These are phyloP conservation scores for Calliphora vicina DNA, from an alignment of 1,140 invertebrate genomes.

Conservation along the genomic window DNA sequence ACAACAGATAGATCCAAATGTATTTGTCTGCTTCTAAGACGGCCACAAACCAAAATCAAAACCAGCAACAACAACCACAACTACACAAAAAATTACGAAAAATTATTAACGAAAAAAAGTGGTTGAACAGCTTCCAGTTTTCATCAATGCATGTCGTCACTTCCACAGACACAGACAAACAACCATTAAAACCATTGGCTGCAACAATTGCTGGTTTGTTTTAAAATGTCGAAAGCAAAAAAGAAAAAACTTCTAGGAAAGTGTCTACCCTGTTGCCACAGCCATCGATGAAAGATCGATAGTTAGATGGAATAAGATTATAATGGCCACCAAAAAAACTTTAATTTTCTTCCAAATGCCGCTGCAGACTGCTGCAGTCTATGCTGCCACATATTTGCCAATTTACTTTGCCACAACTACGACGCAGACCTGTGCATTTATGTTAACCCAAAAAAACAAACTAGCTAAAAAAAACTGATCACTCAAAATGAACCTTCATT, in stretches of 20 bases:
- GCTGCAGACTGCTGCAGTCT: not conserved
- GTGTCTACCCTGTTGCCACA: not conserved
- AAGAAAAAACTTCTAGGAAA: not conserved
- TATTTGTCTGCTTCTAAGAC: conserved; percentile 29
- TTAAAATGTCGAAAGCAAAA: conserved; percentile 4
- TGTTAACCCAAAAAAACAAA: not conserved
- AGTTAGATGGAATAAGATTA: not conserved
- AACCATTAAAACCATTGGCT: not conserved
- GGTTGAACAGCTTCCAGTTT: conserved; percentile 41
- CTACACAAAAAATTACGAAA: not conserved
- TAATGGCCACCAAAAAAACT: conserved; percentile 7
- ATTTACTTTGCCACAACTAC: not conserved
- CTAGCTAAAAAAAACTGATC: not conserved
- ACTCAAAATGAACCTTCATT: not conserved
- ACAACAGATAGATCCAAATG: not conserved
- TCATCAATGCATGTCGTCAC: conserved; percentile 32
- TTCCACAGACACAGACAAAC: not conserved
- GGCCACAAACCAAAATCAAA: not conserved
- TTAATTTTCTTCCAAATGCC: not conserved
- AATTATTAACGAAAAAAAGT: conserved; percentile 28
- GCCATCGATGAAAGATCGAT: not conserved
- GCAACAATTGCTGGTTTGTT: not conserved
- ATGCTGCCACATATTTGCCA: not conserved
- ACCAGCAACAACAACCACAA: not conserved
- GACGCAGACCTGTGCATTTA: not conserved